Evolutionary conservation across 1,140 invertebrate genomes (phyloP).

Genomic region (Magallana gigas): DNA sequence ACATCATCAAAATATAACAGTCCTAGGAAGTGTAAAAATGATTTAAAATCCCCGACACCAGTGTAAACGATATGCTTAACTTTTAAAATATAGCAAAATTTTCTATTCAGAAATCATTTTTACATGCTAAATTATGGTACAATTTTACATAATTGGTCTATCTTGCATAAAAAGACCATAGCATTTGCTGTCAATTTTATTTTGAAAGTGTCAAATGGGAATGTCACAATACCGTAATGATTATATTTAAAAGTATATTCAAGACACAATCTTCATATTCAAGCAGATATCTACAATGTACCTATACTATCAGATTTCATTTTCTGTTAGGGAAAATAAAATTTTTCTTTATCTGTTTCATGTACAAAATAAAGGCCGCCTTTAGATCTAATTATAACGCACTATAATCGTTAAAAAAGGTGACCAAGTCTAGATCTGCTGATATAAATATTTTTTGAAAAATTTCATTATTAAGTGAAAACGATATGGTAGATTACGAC

Average conservation of each 20-base stretch:
- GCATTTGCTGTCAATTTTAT: not conserved
- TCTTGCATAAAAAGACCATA: not conserved
- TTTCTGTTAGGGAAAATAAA: not conserved
- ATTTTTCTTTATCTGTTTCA: not conserved
- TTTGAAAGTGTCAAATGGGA: constrained; percentile 11
- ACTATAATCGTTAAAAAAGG: not conserved
- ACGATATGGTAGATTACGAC: not conserved
- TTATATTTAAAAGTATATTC: constrained; percentile 18
- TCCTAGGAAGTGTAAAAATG: not conserved
- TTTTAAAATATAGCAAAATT: constrained; percentile 10
- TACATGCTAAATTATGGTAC: not conserved
- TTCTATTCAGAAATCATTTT: constrained; percentile 6
- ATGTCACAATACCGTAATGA: not conserved
- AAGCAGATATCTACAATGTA: not conserved
- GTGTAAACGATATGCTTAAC: constrained; percentile 1
- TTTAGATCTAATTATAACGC: constrained; percentile 13
- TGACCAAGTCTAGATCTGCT: not conserved
- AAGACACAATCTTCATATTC: constrained; percentile 7
- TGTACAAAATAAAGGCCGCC: not conserved
- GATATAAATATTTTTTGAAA: not conserved
- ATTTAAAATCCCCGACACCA: not conserved
- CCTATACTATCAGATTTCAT: not conserved
- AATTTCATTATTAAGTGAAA: not conserved
- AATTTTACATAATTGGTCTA: not conserved
- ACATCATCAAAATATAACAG: not conserved